These are phyloP conservation scores for Cyphomyrus plagiostoma DNA, from an alignment of 2,113 vertebrate species.

Conservation along the genomic window DNA sequence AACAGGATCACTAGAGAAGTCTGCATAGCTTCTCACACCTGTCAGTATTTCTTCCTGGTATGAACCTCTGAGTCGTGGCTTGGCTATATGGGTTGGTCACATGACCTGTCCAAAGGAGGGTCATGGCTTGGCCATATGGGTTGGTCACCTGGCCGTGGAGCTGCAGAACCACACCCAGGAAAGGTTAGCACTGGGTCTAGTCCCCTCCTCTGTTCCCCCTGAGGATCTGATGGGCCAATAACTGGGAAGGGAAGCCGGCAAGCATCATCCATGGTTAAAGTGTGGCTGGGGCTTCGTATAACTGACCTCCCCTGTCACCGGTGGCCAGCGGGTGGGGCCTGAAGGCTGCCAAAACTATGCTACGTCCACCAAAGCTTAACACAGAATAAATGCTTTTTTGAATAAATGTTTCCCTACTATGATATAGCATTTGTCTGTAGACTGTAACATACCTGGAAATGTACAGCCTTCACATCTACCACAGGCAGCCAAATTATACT, in stretches of 20 bases:
- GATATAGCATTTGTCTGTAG: not conserved
- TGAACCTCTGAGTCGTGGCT: not conserved
- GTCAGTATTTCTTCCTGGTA: not conserved
- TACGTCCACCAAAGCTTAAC: not conserved
- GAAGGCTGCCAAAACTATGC: not conserved
- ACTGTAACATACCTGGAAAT: not conserved
- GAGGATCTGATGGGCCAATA: not conserved
- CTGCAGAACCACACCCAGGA: not conserved
- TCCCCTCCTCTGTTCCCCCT: not conserved
- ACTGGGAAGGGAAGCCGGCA: not conserved
- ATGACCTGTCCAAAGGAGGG: too few relatives aligned
- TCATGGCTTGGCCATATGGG: too few relatives aligned
- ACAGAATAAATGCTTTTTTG: not conserved
- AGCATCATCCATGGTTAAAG: not conserved
- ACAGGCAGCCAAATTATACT: not conserved
- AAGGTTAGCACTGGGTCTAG: not conserved
- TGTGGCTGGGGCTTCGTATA: not conserved
- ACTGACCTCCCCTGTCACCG: not conserved
- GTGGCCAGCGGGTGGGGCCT: not conserved
- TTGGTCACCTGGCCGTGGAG: not conserved
- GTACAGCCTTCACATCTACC: not conserved
- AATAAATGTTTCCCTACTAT: not conserved
- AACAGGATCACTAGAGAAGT: not conserved
- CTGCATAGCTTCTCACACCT: not conserved
- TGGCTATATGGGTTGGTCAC: not conserved